Base-by-base conservation (phyloP, 2,797 vertebrate species). In the Melanotaenia trifasciata region DNA sequence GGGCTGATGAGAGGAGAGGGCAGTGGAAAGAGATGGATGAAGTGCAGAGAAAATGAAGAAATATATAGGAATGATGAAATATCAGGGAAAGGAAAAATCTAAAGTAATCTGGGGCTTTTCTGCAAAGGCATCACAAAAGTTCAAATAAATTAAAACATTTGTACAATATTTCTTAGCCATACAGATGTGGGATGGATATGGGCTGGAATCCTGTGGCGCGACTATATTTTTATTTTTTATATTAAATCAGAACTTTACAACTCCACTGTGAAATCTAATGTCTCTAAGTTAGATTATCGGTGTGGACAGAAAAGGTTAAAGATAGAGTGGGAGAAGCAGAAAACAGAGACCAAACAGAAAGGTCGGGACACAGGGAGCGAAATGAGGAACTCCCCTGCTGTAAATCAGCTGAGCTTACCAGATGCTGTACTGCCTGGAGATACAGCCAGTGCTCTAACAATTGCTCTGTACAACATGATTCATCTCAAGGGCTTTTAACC, bases 401-500 rank as follows among this genome's bases (percentile, higher is more conserved):
- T 67, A 84, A 76, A 83, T 79, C 87, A 80, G 67, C 28, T 12
- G 76, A 57, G 66, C 83, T 81, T 71, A 68, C 64, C 80, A 82
- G 81, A 76, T 69, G 59, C 70, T 59, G 57, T 14, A 35, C 54
- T 51, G 68, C 79, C 65, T 36, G 1, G 35, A 76, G 75, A 68
- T 79, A 82, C 61, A 80, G 70, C 63, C 30, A 20, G n/a, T 13
- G 75, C 68, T 66, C 24, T 64, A 76, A 84, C 82, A 72, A 67
- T 78, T 57, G 68, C 75, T 85, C 65, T 88, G 81, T 72, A 80
- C 56, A 79, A 79, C 73, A 80, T 78, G 84, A 90, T 80, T 90
- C 80, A 90, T 90, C 75, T 89, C 53, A 36, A 85, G 85, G 78
- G 81, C 70, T 79, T 90, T 87, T 58, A 76, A 70, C 82, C 77